Evolutionary conservation across 2,888 invertebrate species (phyloP), one percentile per base, ranked within the genome.

Genomic region (Melikaiella ostensackeni): DNA sequence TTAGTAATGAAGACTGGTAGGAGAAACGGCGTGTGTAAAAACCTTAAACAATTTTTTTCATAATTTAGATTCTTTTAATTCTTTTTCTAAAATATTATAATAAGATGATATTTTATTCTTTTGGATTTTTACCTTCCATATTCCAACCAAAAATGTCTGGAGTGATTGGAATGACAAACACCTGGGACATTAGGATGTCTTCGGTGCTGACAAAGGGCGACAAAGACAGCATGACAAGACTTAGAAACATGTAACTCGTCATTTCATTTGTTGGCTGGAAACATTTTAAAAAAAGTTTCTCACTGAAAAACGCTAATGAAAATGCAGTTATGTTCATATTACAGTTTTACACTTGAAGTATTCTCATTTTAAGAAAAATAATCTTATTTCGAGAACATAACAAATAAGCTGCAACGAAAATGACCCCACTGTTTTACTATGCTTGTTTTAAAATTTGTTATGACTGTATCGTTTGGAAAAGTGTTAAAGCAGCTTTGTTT

Each of bases 101-200:
- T 55, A 21, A 1, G 13, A 42, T n/a, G 16, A 78, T 74, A 77
- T 73, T 78, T 77, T 78, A 75, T 66, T 21, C 63, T 50, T 74
- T 79, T 77, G 78, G 77, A 46, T 74, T 74, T 79, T 91, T 91
- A 94, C 95, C 95, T 92, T 95, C 94, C 85, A 93, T 94, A 13
- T 95, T 96, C 96, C 96, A 97, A 89, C 97, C 96, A 89, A 97
- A 97, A 88, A 96, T 93, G 84, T 94, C 93, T 0, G 97, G 96
- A 82, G 95, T 95, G 87, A 97, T 94, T 83, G 95, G 94, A 88
- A 96, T 95, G 50, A 95, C 94, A 92, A 96, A 97, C 88, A 97
- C 95, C 92, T 96, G 95, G 0, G 96, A 95, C 91, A 94, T 80
- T 78, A 81, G 73, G 77, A 83, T 80, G 76, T 74, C 75, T 77